These are phyloP conservation scores for Yponomeuta cagnagella DNA, from an alignment of 2,888 invertebrate species.

Conservation along the genomic window DNA sequence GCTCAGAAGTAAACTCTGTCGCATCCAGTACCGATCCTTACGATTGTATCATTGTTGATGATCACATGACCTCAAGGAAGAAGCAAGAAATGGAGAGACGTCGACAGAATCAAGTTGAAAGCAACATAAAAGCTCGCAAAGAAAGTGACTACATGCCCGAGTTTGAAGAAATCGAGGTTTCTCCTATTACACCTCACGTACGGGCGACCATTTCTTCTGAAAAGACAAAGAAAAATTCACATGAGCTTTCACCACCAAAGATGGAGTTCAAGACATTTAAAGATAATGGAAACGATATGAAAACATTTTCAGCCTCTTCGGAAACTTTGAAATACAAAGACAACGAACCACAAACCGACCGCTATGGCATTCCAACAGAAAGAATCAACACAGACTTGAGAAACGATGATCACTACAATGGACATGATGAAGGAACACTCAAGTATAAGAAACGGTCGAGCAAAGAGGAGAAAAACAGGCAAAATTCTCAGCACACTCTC, in stretches of 20 bases:
- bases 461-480: constrained; percentile 58
- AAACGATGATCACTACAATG: constrained; percentile 55
- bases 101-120: constrained; percentile 57
- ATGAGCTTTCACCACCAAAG: constrained; percentile 59
- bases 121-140: constrained; percentile 59
- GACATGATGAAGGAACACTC: constrained; percentile 63
- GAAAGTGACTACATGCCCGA: constrained; percentile 68
- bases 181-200: constrained; percentile 66
- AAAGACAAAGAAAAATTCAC: constrained; percentile 55
- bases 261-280: constrained; percentile 74
- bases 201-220: constrained; percentile 61
- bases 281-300: constrained; percentile 67
- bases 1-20: constrained; percentile 79
- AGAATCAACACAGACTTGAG: constrained; percentile 53
- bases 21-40: constrained; percentile 84
- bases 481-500: constrained; percentile 36
- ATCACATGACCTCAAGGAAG: constrained; percentile 78
- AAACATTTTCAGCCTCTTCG: constrained; percentile 69
- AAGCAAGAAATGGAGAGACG: constrained; percentile 63
- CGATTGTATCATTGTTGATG: constrained; percentile 89
- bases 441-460: constrained; percentile 63
- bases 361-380: constrained; percentile 64
- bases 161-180: constrained; percentile 70
- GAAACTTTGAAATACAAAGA: constrained; percentile 71
- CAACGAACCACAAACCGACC: constrained; percentile 55